These are phyloP conservation scores for Papilio polytes DNA, from an alignment of 1,140 invertebrate genomes.

Conservation along the genomic window DNA sequence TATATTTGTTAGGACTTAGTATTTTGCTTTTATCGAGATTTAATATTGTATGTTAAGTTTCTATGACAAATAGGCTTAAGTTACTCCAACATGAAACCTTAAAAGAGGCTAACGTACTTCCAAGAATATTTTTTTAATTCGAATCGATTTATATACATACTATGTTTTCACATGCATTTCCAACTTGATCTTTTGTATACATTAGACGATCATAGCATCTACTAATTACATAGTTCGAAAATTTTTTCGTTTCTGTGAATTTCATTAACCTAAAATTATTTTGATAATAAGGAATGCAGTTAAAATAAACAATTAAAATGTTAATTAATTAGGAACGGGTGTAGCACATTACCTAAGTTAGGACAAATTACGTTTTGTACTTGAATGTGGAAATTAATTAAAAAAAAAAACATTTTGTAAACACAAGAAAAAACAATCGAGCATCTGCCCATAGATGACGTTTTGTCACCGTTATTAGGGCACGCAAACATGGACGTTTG, in stretches of 20 bases:
- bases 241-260: neutral
- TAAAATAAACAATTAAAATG: neutral
- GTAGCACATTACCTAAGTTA: neutral
- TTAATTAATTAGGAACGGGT: neutral
- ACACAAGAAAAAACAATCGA: too few relatives aligned
- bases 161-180: too few relatives aligned
- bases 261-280: neutral
- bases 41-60: neutral
- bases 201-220: neutral
- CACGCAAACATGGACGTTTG: too few relatives aligned
- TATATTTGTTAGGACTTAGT: too few relatives aligned
- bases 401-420: too few relatives aligned
- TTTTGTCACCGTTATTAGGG: too few relatives aligned
- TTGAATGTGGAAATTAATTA: too few relatives aligned
- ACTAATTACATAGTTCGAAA: neutral
- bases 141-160: too few relatives aligned
- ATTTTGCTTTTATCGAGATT: too few relatives aligned
- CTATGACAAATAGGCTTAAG: slow-evolving; percentile 3
- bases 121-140: neutral
- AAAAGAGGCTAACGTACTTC: neutral
- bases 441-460: too few relatives aligned
- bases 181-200: neutral
- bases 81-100: neutral
- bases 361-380: neutral
- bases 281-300: neutral